Percentiles rank a stretch among this genome's conserved stretches.
These are phyloP conservation scores for Trichopria drosophilae DNA, from an alignment of 2,888 invertebrate species.

Conservation along the genomic window DNA sequence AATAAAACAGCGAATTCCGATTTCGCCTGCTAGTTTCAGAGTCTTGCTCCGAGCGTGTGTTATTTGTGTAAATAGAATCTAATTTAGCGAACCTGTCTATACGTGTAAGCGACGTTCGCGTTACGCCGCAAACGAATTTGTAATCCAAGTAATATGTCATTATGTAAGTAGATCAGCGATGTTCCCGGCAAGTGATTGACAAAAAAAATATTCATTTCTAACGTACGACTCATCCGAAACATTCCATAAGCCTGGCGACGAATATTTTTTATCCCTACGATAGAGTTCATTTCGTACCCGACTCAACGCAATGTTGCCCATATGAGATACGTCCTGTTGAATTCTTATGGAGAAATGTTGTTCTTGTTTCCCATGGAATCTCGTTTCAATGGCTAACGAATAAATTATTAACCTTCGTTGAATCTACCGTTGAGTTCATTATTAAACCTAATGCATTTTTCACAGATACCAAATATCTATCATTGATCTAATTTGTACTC, in stretches of 20 bases:
- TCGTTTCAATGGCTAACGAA: slow-evolving; percentile 51
- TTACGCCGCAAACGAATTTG: slow-evolving; percentile 40
- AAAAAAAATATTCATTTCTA: slow-evolving; percentile 40
- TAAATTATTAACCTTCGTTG: slow-evolving; percentile 53
- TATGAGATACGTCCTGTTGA: slow-evolving; percentile 42
- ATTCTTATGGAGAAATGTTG: slow-evolving; percentile 44
- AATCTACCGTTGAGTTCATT: too few relatives aligned
- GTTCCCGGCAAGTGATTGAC: background rate
- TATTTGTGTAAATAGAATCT: slow-evolving; percentile 57
- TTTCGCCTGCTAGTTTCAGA: slow-evolving; percentile 35
- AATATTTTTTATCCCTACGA: slow-evolving; percentile 53
- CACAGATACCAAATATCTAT: too few relatives aligned
- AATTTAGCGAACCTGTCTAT: slow-evolving; percentile 48
- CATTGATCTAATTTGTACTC: too few relatives aligned
- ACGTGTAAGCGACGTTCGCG: slow-evolving; percentile 39
- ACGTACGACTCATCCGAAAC: too few relatives aligned
- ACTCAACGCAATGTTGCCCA: slow-evolving; percentile 39
- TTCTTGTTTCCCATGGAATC: slow-evolving; percentile 52
- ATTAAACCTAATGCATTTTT: too few relatives aligned
- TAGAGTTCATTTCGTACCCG: slow-evolving; percentile 53
- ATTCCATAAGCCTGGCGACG: too few relatives aligned
- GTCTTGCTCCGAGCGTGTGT: slow-evolving; percentile 50
- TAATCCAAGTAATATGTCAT: slow-evolving; percentile 46
- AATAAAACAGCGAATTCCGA: background rate
- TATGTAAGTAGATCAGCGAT: slow-evolving; percentile 44